These are phyloP conservation scores for Oscheius sp. DNA, from an alignment of 2,888 invertebrate species.

Conservation along the genomic window DNA sequence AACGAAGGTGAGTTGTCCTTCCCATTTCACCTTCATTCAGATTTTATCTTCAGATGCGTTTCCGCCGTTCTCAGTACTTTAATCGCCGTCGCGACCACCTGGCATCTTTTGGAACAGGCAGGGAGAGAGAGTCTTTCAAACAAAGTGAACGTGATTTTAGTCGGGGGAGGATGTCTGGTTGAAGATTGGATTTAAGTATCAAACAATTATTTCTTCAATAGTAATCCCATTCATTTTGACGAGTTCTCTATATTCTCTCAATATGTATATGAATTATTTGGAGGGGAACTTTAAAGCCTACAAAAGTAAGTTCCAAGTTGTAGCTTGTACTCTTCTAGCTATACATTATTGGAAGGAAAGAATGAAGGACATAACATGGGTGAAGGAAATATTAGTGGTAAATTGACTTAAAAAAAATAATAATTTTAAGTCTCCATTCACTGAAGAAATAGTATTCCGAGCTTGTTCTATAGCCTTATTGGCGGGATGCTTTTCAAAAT, in stretches of 20 bases:
- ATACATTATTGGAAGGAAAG: too few species aligned
- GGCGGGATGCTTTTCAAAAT: conserved; percentile 9
- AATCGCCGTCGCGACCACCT: conserved; percentile 16
- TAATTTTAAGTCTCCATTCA: conserved; percentile 61
- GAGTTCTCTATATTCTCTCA: conserved; percentile 56
- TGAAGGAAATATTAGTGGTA: conserved; percentile 45
- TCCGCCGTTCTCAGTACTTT: not conserved
- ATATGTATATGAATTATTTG: conserved; percentile 49
- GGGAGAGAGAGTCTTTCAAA: too few species aligned
- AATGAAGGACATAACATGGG: conserved; percentile 47
- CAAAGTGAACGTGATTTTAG: too few species aligned
- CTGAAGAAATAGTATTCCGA: conserved; percentile 67
- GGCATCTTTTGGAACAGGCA: conserved; percentile 4
- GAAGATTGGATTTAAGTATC: conserved; percentile 53
- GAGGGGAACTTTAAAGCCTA: conserved; percentile 46
- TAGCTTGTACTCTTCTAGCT: not conserved
- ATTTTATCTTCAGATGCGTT: conserved; percentile 1
- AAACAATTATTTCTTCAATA: conserved; percentile 24
- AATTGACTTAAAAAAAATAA: not conserved
- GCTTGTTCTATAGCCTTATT: conserved; percentile 61
- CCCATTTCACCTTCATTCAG: not conserved
- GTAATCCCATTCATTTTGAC: conserved; percentile 49
- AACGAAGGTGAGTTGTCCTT: conserved; percentile 37
- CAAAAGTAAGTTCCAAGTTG: conserved; percentile 36
- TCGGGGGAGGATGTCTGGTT: too few species aligned